These are phyloP conservation scores for Leptarthrus brevirostris DNA, from an alignment of 2,888 invertebrate species.

Conservation along the genomic window DNA sequence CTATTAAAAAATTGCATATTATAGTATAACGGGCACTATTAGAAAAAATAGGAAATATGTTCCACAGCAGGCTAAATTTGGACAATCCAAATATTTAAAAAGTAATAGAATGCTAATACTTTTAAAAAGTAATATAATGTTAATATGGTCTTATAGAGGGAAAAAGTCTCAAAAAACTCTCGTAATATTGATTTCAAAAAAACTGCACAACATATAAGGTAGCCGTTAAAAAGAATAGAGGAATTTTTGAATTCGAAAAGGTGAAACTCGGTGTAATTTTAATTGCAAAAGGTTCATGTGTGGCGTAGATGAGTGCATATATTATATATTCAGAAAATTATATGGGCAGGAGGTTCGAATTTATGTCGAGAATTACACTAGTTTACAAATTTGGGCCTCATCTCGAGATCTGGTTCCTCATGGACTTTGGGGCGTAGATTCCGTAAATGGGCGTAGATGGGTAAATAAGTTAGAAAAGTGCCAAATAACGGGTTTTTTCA, in stretches of 20 bases:
- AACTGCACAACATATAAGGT: neutral
- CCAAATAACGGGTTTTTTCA: too few relatives aligned
- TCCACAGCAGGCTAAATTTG: neutral
- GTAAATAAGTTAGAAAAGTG: too few relatives aligned
- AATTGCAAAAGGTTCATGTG: constrained; percentile 9
- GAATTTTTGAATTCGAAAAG: neutral
- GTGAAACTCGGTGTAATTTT: neutral
- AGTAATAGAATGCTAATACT: neutral
- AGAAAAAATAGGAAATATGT: constrained; percentile 9
- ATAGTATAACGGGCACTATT: neutral
- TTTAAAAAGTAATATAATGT: constrained; percentile 5
- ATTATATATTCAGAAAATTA: constrained; percentile 55
- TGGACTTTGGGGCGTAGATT: too few relatives aligned
- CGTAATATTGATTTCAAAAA: constrained; percentile 9
- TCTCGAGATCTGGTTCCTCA: too few relatives aligned
- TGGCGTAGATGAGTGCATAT: constrained; percentile 53
- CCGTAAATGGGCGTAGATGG: too few relatives aligned
- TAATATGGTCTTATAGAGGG: neutral
- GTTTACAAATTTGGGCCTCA: too few relatives aligned
- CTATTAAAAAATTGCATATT: neutral
- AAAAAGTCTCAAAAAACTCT: neutral
- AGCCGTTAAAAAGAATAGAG: neutral
- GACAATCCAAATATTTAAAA: constrained; percentile 3
- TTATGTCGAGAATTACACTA: constrained; percentile 59
- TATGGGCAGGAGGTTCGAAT: constrained; percentile 26